Evolutionary conservation across 2,888 invertebrate species (phyloP), one percentile per base, ranked within the genome.

Genomic region (Pterostichus niger): DNA sequence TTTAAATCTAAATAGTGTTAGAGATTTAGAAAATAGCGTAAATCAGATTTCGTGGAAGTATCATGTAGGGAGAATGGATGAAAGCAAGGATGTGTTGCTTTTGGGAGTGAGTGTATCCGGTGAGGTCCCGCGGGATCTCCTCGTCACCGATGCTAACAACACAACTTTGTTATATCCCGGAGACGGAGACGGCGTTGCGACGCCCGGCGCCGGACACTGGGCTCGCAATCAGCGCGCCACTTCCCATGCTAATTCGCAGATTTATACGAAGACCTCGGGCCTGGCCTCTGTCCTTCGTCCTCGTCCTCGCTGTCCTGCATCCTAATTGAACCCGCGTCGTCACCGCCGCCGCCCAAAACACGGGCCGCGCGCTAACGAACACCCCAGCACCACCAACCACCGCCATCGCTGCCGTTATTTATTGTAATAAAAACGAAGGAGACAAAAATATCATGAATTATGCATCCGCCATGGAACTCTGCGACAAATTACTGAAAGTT

Each of bases 181-280:
- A 61, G 82, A 24, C 73, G 82, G 31, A 44, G 35, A 61, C 44
- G 61, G 49, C 73, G 59, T 31, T 73, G 64, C 15, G 75, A 24
- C 59, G 82, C 33, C 73, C 24, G 6, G 11, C 31, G 13, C 49
- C 49, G 82, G 82, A 61, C 82, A 61, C 82, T 82, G 61, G 76
- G n/a, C 52, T 82, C 33, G 88, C 88, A 88, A 89, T 89, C 89
- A 88, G 87, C 88, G 87, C 82, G 87, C 87, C 88, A 87, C 87
- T 87, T 88, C 87, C 88, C 88, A 88, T 89, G 89, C 88, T 89
- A 88, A 89, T 89, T 88, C 88, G 84, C 87, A 87, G 88, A 88
- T 88, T 88, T 88, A 87, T 87, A 86, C 86, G 84, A 24, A 44
- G 82, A 82, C 76, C 73, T 61, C 46, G 59, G 49, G 40, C 40